Base-by-base conservation (phyloP, 2,888 invertebrate genomes). In the Ennomos erosarius region DNA sequence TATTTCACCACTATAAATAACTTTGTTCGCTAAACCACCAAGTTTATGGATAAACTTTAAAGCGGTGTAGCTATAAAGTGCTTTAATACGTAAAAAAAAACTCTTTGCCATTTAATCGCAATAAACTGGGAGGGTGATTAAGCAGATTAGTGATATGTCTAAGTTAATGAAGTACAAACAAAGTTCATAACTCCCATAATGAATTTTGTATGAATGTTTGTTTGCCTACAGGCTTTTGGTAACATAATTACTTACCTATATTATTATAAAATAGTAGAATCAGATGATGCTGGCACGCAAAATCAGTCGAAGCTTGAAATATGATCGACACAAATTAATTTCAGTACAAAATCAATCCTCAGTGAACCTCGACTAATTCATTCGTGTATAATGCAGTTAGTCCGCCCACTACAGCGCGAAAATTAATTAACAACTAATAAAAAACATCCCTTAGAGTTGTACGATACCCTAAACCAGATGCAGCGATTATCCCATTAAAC, bases 401-500 rank as follows among this genome's bases (percentile, higher is more conserved):
- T 75, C 73, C 75, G 75, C 80, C 75, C 75, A 69, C 76, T 71
- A 73, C 70, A 71, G 66, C 70, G 70, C 69, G 71, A 74, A 82
- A 85, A 87, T 87, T 88, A 88, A 90, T 90, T 88, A 89, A 81
- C 75, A 83, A 82, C 79, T 71, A 67, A 75, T 67, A 83, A 76
- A 85, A 89, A 89, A 88, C 73, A 70, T 66, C 71, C 84, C 79
- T 55, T 52, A 64, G 46, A 43, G 39, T 51, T 55, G 42, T 48
- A 38, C 38, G 38, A 55, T 60, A 47, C 59, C 50, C 75, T 69
- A 71, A 77, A 82, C 81, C 84, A 87, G 87, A 88, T 88, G 88
- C 79, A 84, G 78, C 82, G 82, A 87, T 85, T 85, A 88, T 85
- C 81, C 80, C 81, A 86, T 85, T 85, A 84, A 84, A 71, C 79